Percentiles rank a stretch among this genome's conserved stretches.
Evolutionary conservation across 2,797 vertebrate genomes (phyloP).

Genomic region (Sciurus vulgaris): DNA sequence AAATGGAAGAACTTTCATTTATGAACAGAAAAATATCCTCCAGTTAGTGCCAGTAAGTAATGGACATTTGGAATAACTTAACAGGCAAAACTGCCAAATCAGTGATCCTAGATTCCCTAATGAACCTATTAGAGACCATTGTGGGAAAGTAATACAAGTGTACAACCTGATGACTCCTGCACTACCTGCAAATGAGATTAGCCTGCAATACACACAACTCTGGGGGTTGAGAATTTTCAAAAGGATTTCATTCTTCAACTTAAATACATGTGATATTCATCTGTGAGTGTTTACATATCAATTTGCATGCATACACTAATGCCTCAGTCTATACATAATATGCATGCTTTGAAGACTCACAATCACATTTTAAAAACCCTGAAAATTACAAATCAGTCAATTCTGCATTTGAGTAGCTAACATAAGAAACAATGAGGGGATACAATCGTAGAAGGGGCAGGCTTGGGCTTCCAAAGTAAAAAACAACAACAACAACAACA

Average conservation of each 20-base stretch:
- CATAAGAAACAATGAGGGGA: neutral
- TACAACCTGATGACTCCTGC: neutral
- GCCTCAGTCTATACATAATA: neutral
- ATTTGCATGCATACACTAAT: neutral
- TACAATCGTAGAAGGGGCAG: neutral
- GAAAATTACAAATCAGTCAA: constrained; percentile 17
- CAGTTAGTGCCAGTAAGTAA: neutral
- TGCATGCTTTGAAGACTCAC: constrained; percentile 2
- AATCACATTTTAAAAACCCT: neutral
- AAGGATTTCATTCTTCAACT: constrained; percentile 55
- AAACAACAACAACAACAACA: constrained; percentile 13
- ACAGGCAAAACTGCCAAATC: neutral
- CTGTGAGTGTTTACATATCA: neutral
- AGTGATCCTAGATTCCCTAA: neutral
- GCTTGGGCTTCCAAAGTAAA: neutral
- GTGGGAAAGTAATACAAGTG: neutral
- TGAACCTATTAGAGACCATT: neutral
- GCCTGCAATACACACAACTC: constrained; percentile 14
- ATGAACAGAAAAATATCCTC: constrained; percentile 41
- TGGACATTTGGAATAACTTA: constrained; percentile 3
- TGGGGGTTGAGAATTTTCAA: neutral
- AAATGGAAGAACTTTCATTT: constrained; percentile 23
- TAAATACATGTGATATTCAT: constrained; percentile 35
- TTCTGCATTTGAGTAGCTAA: neutral
- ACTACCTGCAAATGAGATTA: neutral